phyloP scores from a whole-genome alignment of 2,888 invertebrate species.

The Aquatica leii region DNA sequence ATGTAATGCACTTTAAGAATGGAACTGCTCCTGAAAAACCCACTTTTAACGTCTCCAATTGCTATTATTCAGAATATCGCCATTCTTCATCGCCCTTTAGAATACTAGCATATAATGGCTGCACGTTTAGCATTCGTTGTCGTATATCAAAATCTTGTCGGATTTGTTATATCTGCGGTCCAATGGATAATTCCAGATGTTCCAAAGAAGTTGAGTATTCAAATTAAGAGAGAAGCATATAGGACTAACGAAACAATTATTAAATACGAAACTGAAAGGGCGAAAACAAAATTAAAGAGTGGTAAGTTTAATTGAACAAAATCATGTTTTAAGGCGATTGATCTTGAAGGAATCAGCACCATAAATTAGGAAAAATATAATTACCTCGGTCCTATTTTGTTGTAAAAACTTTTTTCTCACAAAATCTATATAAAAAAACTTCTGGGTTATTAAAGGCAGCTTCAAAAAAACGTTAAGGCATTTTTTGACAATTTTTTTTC shows the following conservation, averaged over 20 bases:
- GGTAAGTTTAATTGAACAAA: constrained; percentile 32
- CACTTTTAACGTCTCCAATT: constrained; percentile 55
- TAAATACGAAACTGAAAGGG: constrained; percentile 70
- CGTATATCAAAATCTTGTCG: constrained; percentile 81
- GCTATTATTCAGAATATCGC: constrained; percentile 76
- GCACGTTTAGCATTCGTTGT: constrained; percentile 79
- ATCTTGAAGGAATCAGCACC: too few species aligned
- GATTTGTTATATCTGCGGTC: constrained; percentile 73
- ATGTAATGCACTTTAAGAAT: constrained; percentile 68
- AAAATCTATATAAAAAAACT: too few species aligned
- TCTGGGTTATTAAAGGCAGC: too few species aligned
- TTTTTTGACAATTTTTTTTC: too few species aligned
- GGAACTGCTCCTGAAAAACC: constrained; percentile 53
- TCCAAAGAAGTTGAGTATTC: constrained; percentile 73
- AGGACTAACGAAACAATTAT: constrained; percentile 78
- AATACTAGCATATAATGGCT: constrained; percentile 79
- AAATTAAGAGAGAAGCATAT: constrained; percentile 76
- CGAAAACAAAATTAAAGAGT: constrained; percentile 47
- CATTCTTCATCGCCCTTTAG: constrained; percentile 70
- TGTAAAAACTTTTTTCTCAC: too few species aligned
- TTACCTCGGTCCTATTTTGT: too few species aligned
- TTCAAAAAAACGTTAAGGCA: too few species aligned
- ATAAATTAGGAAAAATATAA: too few species aligned
- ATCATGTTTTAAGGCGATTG: too few species aligned
- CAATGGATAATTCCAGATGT: constrained; percentile 83